These are phyloP conservation scores for Callipepla californica DNA, from an alignment of 2,113 vertebrate genomes.

Conservation along the genomic window DNA sequence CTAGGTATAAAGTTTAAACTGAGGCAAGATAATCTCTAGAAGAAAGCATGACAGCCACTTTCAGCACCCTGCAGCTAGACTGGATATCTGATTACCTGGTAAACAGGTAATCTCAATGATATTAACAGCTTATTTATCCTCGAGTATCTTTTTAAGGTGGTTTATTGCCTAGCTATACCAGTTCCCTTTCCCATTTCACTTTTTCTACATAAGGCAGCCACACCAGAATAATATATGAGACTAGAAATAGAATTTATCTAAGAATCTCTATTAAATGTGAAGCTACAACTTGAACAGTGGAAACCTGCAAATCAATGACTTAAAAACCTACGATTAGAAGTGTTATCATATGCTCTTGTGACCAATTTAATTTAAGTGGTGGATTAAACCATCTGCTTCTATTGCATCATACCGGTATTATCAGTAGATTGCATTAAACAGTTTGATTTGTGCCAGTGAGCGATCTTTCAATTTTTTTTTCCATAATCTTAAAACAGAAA, in stretches of 20 bases:
- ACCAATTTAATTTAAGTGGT: no score
- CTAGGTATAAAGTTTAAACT: background rate
- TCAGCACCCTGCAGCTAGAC: background rate
- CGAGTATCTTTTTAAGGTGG: background rate
- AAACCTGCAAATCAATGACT: background rate
- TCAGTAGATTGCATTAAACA: background rate
- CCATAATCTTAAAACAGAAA: background rate
- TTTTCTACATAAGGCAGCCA: background rate
- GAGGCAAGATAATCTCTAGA: background rate
- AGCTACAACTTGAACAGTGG: background rate
- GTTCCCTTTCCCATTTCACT: background rate
- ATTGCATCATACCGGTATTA: background rate
- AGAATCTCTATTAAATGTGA: background rate
- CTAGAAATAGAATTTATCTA: background rate
- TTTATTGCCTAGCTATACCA: background rate
- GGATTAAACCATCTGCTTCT: background rate
- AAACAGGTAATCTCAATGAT: background rate
- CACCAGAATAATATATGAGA: no score
- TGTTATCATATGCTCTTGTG: background rate
- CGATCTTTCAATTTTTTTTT: background rate
- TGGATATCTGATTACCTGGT: background rate
- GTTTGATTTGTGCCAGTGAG: background rate
- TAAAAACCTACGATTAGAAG: background rate
- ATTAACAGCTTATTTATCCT: background rate
- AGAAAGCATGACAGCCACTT: background rate